Evolutionary conservation across 2,797 vertebrate species (phyloP).

Genomic region (Rhodeus uyekii): DNA sequence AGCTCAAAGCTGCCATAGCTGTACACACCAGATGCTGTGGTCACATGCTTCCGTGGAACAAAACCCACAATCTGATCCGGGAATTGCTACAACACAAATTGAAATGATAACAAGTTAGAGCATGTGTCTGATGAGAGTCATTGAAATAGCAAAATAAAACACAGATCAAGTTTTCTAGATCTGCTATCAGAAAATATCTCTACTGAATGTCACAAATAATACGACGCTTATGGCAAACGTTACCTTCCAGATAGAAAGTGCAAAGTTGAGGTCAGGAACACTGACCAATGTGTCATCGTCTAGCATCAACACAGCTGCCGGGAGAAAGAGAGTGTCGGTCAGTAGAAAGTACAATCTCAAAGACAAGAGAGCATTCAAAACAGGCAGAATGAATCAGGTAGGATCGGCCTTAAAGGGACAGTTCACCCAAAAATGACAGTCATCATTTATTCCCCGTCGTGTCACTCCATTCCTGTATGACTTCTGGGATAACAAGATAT

Average conservation of each 20-base stretch:
- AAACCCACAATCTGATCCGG: constrained; percentile 93
- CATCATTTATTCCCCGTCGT: background rate
- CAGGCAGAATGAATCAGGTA: background rate
- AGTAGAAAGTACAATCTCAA: background rate
- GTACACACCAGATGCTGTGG: constrained; percentile 82
- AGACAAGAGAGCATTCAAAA: background rate
- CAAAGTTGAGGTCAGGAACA: constrained; percentile 89
- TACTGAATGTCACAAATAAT: background rate
- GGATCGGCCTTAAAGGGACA: background rate
- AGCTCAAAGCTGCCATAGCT: constrained; percentile 93
- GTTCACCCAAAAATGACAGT: background rate
- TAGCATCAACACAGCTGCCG: constrained; percentile 89
- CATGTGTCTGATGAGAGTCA: background rate
- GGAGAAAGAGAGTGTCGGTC: background rate
- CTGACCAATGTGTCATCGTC: constrained; percentile 93
- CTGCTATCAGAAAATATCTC: background rate
- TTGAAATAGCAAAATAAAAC: background rate
- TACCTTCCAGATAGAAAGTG: constrained; percentile 97
- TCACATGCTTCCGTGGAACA: constrained; percentile 90
- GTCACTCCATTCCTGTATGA: background rate
- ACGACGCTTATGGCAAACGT: constrained; percentile 29
- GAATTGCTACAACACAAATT: constrained; percentile 85
- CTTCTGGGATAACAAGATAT: background rate
- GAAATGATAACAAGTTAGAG: constrained; percentile 14
- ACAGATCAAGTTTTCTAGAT: background rate